phyloP scores from a whole-genome alignment of 2,888 invertebrate genomes.

The Chymomyza amoena region DNA sequence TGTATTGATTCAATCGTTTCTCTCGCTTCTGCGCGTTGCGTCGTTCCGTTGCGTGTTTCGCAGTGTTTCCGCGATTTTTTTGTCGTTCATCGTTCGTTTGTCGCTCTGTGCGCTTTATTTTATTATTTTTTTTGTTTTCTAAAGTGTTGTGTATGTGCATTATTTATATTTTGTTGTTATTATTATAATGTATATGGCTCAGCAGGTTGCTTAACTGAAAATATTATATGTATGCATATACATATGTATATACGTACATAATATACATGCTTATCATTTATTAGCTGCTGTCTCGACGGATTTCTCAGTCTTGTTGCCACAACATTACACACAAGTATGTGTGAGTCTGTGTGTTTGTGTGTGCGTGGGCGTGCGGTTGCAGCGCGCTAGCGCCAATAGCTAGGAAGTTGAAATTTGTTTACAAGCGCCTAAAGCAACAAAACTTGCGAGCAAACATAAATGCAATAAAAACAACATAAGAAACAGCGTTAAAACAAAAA shows the following conservation, averaged over 20 bases:
- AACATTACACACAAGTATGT: neutral
- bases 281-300: neutral
- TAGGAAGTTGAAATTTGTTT: neutral
- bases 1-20: slow-evolving; percentile 76
- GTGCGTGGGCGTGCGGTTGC: slow-evolving; percentile 9
- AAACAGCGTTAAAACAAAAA: neutral
- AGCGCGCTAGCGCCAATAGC: too few species aligned
- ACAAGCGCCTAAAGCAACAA: slow-evolving; percentile 2
- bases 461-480: slow-evolving; percentile 1
- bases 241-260: neutral
- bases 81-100: slow-evolving; percentile 60
- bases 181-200: neutral
- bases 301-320: slow-evolving; percentile 12
- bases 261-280: slow-evolving; percentile 2
- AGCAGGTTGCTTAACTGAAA: neutral
- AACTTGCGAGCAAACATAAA: neutral
- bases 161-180: slow-evolving; percentile 1
- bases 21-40: slow-evolving; percentile 77
- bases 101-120: slow-evolving; percentile 28
- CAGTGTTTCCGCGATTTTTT: slow-evolving; percentile 71
- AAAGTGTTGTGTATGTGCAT: neutral
- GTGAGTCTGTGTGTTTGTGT: slow-evolving; percentile 1
- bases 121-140: slow-evolving; percentile 12
- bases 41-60: slow-evolving; percentile 69
- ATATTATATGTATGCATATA: neutral